A percentile compares a stretch with the other conserved stretches of the same genome.
phyloP scores from a whole-genome alignment of 2,888 invertebrate species.

The Lysandra bellargus region DNA sequence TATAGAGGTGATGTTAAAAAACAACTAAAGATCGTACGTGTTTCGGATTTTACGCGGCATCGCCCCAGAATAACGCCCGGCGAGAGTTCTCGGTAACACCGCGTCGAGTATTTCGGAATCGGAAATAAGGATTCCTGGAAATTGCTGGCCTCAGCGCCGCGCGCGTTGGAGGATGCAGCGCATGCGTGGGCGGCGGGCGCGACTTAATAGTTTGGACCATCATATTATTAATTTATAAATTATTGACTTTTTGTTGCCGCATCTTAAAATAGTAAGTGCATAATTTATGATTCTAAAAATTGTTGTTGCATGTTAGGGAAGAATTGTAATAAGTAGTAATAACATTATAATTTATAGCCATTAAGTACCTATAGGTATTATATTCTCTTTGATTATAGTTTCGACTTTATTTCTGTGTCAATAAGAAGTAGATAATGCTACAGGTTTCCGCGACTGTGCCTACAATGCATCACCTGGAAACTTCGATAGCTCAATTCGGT shows the following conservation, averaged over 20 bases:
- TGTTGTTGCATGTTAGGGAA: slow-evolving; percentile 5
- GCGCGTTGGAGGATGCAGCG: slow-evolving; percentile 52
- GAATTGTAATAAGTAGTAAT: not conserved
- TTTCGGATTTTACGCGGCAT: slow-evolving; percentile 70
- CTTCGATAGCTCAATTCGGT: no score
- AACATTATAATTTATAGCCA: not conserved
- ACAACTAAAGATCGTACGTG: slow-evolving; percentile 60
- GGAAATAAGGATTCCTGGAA: slow-evolving; percentile 77
- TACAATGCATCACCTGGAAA: no score
- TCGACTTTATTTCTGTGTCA: no score
- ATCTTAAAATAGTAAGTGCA: slow-evolving; percentile 9
- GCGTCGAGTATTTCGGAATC: slow-evolving; percentile 75
- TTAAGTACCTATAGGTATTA: no score
- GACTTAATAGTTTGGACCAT: slow-evolving; percentile 20
- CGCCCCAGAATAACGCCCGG: slow-evolving; percentile 73
- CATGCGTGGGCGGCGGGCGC: slow-evolving; percentile 20
- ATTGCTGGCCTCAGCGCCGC: slow-evolving; percentile 63
- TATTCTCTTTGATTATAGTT: no score
- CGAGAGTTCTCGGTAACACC: slow-evolving; percentile 71
- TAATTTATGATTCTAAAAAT: slow-evolving; percentile 31
- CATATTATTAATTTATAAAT: slow-evolving; percentile 23
- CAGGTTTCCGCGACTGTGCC: no score
- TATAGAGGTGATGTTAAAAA: not conserved
- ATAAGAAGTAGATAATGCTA: no score
- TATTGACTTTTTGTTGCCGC: slow-evolving; percentile 30